Conservation (phyloP, 2,888 invertebrate species). For the Abrostola tripartita region DNA sequence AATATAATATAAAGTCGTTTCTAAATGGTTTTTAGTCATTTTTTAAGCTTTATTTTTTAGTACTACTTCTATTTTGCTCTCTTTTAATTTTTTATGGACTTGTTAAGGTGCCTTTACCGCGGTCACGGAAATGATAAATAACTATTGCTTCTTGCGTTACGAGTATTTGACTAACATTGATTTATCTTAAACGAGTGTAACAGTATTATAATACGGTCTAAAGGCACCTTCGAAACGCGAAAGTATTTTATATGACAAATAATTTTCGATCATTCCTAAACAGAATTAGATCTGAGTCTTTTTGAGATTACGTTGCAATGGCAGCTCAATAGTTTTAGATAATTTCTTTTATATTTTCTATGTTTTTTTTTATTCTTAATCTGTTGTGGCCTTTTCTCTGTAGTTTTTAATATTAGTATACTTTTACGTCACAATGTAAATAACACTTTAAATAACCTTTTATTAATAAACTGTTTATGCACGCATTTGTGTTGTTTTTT, state of each 20-base stretch:
- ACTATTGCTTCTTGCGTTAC: background rate
- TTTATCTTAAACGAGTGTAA: background rate
- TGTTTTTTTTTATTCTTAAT: conserved; percentile 39
- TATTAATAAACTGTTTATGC: conserved; percentile 59
- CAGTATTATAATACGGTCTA: background rate
- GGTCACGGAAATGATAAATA: background rate
- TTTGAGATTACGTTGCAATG: conserved; percentile 29
- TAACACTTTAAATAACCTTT: conserved; percentile 43
- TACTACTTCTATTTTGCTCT: conserved; percentile 30
- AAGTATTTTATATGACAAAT: conserved; percentile 21
- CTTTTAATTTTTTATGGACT: conserved; percentile 9
- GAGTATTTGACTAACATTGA: background rate
- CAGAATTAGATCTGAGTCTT: conserved; percentile 11
- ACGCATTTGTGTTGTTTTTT: conserved; percentile 64
- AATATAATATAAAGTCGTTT: conserved; percentile 15
- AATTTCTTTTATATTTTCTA: conserved; percentile 34
- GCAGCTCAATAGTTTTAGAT: conserved; percentile 30
- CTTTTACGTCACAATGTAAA: conserved; percentile 37
- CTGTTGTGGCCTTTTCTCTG: conserved; percentile 19
- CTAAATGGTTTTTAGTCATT: conserved; percentile 23
- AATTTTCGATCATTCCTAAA: conserved; percentile 14
- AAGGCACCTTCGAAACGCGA: conserved; percentile 11
- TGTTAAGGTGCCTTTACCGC: conserved; percentile 6
- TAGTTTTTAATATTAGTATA: conserved; percentile 51
- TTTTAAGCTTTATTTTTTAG: conserved; percentile 36